Percentiles rank a stretch among this genome's conserved stretches.
phyloP scores from a whole-genome alignment of 2,797 vertebrate genomes.

The Sebastes trivittatus region DNA sequence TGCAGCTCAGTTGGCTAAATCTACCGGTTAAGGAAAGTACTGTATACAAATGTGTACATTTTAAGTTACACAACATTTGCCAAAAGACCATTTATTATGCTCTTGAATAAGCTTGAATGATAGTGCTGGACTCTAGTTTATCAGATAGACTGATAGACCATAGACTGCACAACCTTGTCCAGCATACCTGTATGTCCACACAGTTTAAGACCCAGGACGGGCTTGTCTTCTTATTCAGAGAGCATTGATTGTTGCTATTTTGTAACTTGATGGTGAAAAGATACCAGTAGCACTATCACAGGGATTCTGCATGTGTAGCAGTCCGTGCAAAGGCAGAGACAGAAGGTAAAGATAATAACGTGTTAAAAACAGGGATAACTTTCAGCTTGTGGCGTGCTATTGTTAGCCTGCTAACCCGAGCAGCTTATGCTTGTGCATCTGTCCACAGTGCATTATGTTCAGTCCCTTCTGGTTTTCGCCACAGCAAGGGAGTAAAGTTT shows the following conservation, averaged over 20 bases:
- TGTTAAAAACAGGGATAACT: slow-evolving; percentile 26
- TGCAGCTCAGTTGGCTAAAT: not conserved
- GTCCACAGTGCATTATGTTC: slow-evolving; percentile 41
- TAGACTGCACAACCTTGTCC: not conserved
- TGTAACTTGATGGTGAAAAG: not conserved
- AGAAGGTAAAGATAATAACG: slow-evolving; percentile 38
- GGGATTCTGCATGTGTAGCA: not conserved
- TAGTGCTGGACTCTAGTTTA: not conserved
- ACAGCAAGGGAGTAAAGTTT: slow-evolving; percentile 14
- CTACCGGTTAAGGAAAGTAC: not conserved
- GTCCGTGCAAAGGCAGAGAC: not conserved
- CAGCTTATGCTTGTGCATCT: slow-evolving; percentile 48
- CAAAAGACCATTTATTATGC: not conserved
- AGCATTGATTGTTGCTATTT: not conserved
- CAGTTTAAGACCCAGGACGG: not conserved
- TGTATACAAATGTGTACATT: not conserved
- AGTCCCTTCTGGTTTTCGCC: slow-evolving; percentile 17
- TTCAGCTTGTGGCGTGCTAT: slow-evolving; percentile 23
- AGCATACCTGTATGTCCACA: not conserved
- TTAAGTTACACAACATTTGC: not conserved
- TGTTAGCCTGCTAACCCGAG: slow-evolving; percentile 44
- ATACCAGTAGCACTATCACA: not conserved
- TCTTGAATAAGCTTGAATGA: not conserved
- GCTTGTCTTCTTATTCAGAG: not conserved
- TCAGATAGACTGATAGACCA: too few species aligned